Conservation (phyloP, 2,113 vertebrate genomes). For the Melanocharis versteri region DNA sequence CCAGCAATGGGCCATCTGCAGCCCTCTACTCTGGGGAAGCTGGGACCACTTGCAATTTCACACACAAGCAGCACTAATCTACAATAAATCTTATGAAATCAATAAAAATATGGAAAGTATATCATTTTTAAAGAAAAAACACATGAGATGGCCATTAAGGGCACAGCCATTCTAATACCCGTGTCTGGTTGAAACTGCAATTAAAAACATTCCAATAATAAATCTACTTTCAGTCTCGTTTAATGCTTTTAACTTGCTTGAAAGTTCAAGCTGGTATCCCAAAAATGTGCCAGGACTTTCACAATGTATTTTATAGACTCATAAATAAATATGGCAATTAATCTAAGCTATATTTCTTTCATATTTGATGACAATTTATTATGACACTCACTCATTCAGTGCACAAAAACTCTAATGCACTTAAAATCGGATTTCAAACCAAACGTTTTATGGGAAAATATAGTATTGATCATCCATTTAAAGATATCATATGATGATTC, state of each 20-base stretch:
- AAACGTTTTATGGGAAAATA: slow-evolving; percentile 84
- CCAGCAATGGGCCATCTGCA: not conserved
- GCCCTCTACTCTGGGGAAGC: slow-evolving; percentile 44
- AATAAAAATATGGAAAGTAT: slow-evolving; percentile 77
- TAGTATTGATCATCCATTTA: slow-evolving; percentile 85
- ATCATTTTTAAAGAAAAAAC: slow-evolving; percentile 75
- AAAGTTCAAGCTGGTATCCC: slow-evolving; percentile 80
- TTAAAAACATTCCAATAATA: slow-evolving; percentile 80
- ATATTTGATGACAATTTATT: slow-evolving; percentile 80
- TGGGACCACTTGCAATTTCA: slow-evolving; percentile 57
- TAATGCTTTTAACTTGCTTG: slow-evolving; percentile 84
- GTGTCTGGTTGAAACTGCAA: slow-evolving; percentile 72
- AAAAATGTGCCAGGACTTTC: slow-evolving; percentile 81
- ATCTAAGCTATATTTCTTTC: slow-evolving; percentile 78
- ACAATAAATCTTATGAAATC: slow-evolving; percentile 73
- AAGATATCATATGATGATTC: slow-evolving; percentile 76
- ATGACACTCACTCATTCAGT: slow-evolving; percentile 69
- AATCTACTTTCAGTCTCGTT: slow-evolving; percentile 74
- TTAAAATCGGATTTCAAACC: slow-evolving; percentile 85
- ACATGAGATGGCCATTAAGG: slow-evolving; percentile 73
- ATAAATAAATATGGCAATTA: slow-evolving; percentile 84
- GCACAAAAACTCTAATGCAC: slow-evolving; percentile 82
- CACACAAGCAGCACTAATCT: slow-evolving; percentile 60
- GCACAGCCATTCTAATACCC: slow-evolving; percentile 71
- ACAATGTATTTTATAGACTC: slow-evolving; percentile 79